A percentile compares a stretch with the other conserved stretches of the same genome.
Conservation (phyloP, 2,797 vertebrate genomes). For the Petrocephalus sullivani region DNA sequence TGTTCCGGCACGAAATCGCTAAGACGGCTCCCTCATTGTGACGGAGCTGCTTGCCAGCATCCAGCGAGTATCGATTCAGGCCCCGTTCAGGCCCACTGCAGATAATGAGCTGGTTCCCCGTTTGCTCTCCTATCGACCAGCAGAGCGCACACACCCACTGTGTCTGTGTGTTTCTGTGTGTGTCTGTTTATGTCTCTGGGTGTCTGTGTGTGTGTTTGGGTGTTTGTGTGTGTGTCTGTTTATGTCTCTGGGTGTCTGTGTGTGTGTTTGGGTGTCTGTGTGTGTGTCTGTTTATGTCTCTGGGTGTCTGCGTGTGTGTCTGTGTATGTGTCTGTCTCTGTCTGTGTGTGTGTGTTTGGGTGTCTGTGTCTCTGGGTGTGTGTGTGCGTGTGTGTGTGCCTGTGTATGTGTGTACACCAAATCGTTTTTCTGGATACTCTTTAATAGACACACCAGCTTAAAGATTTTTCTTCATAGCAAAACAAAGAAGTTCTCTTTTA, state of each 20-base stretch:
- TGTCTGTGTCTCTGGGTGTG: not conserved
- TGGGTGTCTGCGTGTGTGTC: no score
- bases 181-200: not conserved
- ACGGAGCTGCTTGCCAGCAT: not conserved
- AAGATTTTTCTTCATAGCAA: not conserved
- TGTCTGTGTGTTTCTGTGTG: not conserved
- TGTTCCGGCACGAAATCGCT: not conserved
- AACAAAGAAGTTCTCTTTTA: not conserved
- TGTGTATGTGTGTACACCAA: not conserved
- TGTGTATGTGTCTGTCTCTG: no score
- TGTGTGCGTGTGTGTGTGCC: not conserved
- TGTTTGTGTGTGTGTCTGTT: no score
- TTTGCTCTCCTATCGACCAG: not conserved
- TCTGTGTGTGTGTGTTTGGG: no score
- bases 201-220: no score
- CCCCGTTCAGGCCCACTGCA: not conserved
- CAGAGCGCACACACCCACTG: not conserved
- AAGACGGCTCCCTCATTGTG: conserved; percentile 4
- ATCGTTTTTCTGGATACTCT: not conserved
- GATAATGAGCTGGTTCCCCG: conserved; percentile 1
- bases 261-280: no score
- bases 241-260: no score
- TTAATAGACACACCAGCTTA: not conserved
- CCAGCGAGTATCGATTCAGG: not conserved
- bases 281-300: no score